These are phyloP conservation scores for Chironomus tepperi DNA, from an alignment of 1,140 invertebrate genomes.

Conservation along the genomic window DNA sequence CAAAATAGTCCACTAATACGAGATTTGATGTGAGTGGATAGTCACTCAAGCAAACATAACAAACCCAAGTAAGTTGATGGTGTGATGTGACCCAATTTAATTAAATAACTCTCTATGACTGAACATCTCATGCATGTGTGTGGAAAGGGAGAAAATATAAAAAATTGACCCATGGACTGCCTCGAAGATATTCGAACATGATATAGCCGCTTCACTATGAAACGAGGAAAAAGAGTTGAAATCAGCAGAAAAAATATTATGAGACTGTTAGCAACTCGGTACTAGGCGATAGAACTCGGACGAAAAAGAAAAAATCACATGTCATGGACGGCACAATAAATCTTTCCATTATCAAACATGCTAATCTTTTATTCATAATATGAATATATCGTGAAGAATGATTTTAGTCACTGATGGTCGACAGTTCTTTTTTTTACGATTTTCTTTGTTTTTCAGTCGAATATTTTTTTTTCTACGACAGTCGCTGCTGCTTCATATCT, in stretches of 20 bases:
- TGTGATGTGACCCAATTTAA: conserved; percentile 7
- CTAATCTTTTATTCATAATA: conserved; percentile 22
- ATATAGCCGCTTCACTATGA: not conserved
- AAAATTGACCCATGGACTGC: conserved; percentile 4
- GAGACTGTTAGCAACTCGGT: not conserved
- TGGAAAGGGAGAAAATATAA: not conserved
- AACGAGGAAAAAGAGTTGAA: not conserved
- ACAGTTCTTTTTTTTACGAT: conserved; percentile 7
- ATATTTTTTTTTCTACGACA: not conserved
- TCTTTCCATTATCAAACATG: conserved; percentile 22
- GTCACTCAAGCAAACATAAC: too few relatives aligned
- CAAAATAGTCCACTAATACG: too few relatives aligned
- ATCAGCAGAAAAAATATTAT: not conserved
- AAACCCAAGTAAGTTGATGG: not conserved
- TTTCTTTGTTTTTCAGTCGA: not conserved
- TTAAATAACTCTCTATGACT: not conserved
- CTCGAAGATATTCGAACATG: not conserved
- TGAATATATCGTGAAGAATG: conserved; percentile 13
- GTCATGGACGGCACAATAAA: conserved; percentile 12
- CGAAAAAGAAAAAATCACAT: not conserved
- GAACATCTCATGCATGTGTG: not conserved
- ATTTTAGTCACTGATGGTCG: not conserved
- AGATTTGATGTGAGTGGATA: too few relatives aligned
- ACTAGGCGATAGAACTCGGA: not conserved
- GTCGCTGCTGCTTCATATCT: not conserved